Base-by-base conservation (phyloP, 2,113 vertebrate genomes). In the Tachycineta bicolor region DNA sequence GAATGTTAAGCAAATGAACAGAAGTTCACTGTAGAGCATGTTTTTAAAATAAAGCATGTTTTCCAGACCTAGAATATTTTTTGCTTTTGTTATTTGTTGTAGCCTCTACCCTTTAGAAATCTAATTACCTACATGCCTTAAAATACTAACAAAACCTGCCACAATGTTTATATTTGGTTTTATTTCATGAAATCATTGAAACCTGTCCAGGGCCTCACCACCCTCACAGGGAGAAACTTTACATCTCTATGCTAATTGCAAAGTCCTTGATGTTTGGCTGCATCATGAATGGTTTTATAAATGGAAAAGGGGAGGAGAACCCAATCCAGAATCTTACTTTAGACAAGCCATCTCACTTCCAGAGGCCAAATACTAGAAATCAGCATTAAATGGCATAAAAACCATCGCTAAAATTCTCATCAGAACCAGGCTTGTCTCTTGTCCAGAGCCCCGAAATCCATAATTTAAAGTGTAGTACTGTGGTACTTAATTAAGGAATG, bases 1-100 rank as follows among this genome's bases (percentile, higher is more conserved):
- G 93, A 78, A 90, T 50, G 71, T 71, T 62, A 89, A 87, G 65
- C 53, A 93, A 91, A 94, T 91, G 89, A 94, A 84, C 14, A 10
- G 44, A 70, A 84, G 77, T 69, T 93, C 74, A 73, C 70, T 71
- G 28, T 87, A 79, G 0, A 73, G 69, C 58, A 68, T 89, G 94
- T 7, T 50, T 58, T 14, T 46, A 55, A 82, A 80, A 77, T 0
- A 65, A 8, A 44, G 16, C 14, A 41, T 9, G 17, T 65, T 85
- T 80, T 90, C 44, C 52, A 86, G 21, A 74, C 59, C 31, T 55
- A 50, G 23, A 69, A 1, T 29, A 65, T 12, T 46, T 81, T 73
- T 74, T 6, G 19, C 13, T 74, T 82, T 41, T 37, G 17, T 73
- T 67, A 53, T 46, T 58, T 76, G 29, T 60, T 60, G 7, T 14